Conservation (phyloP, 2,113 vertebrate genomes). For the Semicossyphus pulcher region DNA sequence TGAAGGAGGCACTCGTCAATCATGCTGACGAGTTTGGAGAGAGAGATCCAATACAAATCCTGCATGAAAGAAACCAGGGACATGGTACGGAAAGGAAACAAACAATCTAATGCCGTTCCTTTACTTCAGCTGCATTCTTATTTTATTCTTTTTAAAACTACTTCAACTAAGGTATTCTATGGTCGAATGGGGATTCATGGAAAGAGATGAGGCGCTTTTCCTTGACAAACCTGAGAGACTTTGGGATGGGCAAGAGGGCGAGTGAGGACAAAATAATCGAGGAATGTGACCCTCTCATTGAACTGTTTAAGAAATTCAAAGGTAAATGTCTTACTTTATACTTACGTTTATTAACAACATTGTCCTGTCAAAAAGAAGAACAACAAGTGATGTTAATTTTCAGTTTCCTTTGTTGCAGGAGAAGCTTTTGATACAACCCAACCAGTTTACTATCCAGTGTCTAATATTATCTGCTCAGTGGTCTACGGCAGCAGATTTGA, state of each 20-base stretch:
- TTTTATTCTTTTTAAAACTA: neutral
- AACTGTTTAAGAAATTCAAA: constrained; percentile 22
- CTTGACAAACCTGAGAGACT: constrained; percentile 61
- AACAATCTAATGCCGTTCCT: too few species aligned
- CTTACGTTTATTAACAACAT: too few species aligned
- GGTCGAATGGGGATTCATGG: constrained; percentile 57
- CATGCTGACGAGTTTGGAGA: constrained; percentile 49
- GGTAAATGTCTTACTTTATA: constrained; percentile 8
- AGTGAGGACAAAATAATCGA: constrained; percentile 63
- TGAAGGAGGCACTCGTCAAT: constrained; percentile 61
- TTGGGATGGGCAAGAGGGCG: constrained; percentile 68
- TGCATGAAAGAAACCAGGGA: neutral
- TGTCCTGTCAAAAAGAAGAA: neutral
- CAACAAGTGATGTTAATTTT: neutral
- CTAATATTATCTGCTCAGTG: constrained; percentile 67
- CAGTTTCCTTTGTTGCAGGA: neutral
- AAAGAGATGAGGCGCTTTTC: constrained; percentile 68
- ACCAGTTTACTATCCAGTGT: constrained; percentile 9
- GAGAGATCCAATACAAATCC: fast-evolving
- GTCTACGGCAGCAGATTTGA: constrained; percentile 67
- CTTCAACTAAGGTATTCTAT: constrained; percentile 6
- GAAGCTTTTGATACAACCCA: constrained; percentile 13
- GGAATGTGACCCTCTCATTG: constrained; percentile 44
- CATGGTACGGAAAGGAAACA: constrained; percentile 16
- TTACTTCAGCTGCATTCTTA: too few species aligned